Evolutionary conservation across 2,888 invertebrate species (phyloP).

Genomic region (Cloeon dipterum): DNA sequence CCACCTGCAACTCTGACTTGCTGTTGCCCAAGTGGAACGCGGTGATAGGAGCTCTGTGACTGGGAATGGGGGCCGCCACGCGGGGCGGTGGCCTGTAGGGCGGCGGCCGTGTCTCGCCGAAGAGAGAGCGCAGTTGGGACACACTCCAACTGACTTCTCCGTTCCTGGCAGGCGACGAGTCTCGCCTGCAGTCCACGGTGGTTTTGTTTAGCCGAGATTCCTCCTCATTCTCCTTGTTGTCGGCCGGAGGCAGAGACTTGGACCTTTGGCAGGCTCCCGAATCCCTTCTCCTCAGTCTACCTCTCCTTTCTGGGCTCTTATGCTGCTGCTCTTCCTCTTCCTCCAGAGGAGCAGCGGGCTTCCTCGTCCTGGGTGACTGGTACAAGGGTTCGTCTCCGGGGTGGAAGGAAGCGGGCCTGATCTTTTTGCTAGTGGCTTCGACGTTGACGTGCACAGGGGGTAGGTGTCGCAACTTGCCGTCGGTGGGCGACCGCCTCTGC

Average conservation of each 20-base stretch:
- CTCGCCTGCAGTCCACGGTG: constrained; percentile 1
- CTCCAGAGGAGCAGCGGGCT: constrained; percentile 7
- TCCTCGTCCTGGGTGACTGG: constrained; percentile 6
- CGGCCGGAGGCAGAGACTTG: constrained; percentile 10
- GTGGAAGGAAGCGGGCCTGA: constrained; percentile 1
- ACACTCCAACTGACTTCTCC: constrained; percentile 16
- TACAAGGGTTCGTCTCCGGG: constrained; percentile 6
- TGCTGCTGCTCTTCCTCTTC: constrained; percentile 5
- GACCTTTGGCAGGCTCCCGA: constrained; percentile 11
- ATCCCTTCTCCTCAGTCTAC: constrained; percentile 12
- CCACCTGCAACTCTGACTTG: constrained; percentile 12
- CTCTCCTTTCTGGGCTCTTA: constrained; percentile 10
- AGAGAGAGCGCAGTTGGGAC: constrained; percentile 13
- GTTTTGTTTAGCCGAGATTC: constrained; percentile 1
- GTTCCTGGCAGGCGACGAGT: constrained; percentile 5
- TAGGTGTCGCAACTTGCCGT: constrained; percentile 26
- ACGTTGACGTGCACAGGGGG: constrained; percentile 36
- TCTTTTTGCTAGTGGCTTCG: constrained; percentile 6
- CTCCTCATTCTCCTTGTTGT: constrained; percentile 6
- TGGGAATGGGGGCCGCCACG: constrained; percentile 9
- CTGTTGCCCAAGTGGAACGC: constrained; percentile 14
- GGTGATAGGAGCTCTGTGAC: constrained; percentile 14
- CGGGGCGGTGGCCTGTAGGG: constrained; percentile 13
- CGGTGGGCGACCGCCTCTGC: constrained; percentile 17
- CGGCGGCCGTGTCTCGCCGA: constrained; percentile 11